phyloP scores from a whole-genome alignment of 2,797 vertebrate genomes.

The Menidia menidia region DNA sequence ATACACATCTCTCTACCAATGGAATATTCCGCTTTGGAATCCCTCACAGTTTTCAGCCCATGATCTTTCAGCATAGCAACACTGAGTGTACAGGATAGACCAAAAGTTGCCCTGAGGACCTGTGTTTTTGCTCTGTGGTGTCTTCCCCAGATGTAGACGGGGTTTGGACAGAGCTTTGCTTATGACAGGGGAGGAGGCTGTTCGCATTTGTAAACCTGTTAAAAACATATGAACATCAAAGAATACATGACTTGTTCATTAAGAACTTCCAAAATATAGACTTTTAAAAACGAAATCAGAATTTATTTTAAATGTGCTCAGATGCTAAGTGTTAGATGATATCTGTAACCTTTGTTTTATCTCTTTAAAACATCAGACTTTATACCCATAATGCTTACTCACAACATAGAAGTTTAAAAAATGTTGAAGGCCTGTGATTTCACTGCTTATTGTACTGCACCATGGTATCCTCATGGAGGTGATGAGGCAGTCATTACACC shows the following conservation, averaged over 20 bases:
- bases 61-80: constrained; percentile 43
- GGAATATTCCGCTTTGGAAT: background rate
- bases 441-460: background rate
- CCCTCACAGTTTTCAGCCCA: constrained; percentile 60
- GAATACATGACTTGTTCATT: constrained; percentile 4
- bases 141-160: constrained; percentile 73
- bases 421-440: background rate
- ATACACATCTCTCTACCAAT: background rate
- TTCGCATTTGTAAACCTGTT: constrained; percentile 84
- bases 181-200: constrained; percentile 76
- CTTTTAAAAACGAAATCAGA: background rate
- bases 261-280: background rate
- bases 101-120: constrained; percentile 65
- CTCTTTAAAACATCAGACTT: no score
- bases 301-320: background rate
- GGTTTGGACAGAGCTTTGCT: constrained; percentile 79
- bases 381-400: background rate
- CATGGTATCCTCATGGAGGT: background rate
- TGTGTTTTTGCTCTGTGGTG: constrained; percentile 73
- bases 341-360: no score
- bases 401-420: background rate
- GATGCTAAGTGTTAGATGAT: background rate
- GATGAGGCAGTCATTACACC: background rate
- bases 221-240: constrained; percentile 63
- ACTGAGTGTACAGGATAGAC: background rate